Conservation (phyloP, 2,888 invertebrate species). For the Drosophila greeni region DNA sequence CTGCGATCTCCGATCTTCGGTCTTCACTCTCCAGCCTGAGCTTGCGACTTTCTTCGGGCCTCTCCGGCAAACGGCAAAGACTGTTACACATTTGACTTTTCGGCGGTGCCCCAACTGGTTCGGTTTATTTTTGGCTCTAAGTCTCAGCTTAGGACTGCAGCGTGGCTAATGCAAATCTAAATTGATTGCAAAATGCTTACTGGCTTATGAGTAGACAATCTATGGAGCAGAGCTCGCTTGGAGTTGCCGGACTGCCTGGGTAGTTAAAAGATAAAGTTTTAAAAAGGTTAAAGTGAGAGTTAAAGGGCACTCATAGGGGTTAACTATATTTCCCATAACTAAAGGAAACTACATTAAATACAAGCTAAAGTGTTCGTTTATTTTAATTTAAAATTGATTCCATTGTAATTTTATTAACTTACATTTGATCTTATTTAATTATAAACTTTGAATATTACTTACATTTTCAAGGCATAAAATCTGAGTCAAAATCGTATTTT, state of each 20-base stretch:
- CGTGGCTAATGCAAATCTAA: slow-evolving; percentile 66
- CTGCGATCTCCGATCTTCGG: slow-evolving; percentile 21
- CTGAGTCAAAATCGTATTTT: neutral
- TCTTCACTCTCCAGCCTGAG: slow-evolving; percentile 13
- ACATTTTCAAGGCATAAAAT: neutral
- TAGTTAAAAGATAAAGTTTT: neutral
- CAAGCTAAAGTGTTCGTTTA: too few relatives aligned
- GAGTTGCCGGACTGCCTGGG: slow-evolving; percentile 53
- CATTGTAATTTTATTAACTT: neutral
- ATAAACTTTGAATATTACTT: too few relatives aligned
- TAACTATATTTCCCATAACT: neutral
- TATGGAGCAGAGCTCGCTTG: slow-evolving; percentile 25
- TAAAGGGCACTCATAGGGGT: neutral
- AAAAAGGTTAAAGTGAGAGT: slow-evolving; percentile 4
- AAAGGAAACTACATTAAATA: neutral
- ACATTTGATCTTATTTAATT: neutral
- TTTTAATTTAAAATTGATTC: neutral
- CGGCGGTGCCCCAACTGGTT: slow-evolving; percentile 37
- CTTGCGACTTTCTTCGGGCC: slow-evolving; percentile 29
- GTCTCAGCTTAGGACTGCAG: slow-evolving; percentile 47
- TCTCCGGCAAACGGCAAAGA: slow-evolving; percentile 17
- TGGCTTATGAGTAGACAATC: slow-evolving; percentile 49
- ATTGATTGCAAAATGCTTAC: slow-evolving; percentile 69
- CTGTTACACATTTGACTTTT: slow-evolving; percentile 40
- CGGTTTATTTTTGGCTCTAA: slow-evolving; percentile 37